Percentiles rank a stretch among this genome's conserved stretches.
phyloP scores from a whole-genome alignment of 2,888 invertebrate species.

The Scrobipalpa atriplicella region DNA sequence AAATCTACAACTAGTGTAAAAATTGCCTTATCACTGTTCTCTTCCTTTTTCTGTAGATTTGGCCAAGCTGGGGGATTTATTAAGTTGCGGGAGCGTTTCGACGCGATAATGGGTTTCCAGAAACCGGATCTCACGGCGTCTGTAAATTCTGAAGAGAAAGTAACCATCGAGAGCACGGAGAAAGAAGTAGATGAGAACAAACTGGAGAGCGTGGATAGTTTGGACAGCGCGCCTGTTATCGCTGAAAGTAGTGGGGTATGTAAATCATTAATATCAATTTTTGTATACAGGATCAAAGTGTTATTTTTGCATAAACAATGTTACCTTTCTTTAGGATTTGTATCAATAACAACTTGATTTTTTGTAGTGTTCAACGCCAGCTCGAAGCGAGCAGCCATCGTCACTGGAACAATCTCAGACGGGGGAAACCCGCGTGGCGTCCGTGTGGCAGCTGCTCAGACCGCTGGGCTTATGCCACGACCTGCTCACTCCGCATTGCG shows the following conservation, averaged over 20 bases:
- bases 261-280: conserved; percentile 23
- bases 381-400: conserved; percentile 68
- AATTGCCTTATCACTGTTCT: background rate
- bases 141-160: conserved; percentile 69
- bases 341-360: background rate
- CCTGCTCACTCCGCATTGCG: conserved; percentile 93
- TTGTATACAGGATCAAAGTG: too few relatives aligned
- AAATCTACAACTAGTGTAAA: background rate
- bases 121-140: conserved; percentile 74
- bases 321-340: background rate
- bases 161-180: conserved; percentile 67
- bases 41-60: conserved; percentile 81
- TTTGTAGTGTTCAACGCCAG: conserved; percentile 51
- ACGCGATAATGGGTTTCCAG: conserved; percentile 85
- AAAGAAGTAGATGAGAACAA: conserved; percentile 65
- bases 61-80: conserved; percentile 95
- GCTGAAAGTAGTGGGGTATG: conserved; percentile 66
- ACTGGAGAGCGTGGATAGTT: conserved; percentile 53
- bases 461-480: conserved; percentile 97
- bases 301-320: background rate
- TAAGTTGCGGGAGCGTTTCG: conserved; percentile 91
- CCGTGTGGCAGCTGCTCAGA: conserved; percentile 86
- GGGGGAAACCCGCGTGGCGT: conserved; percentile 70
- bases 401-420: conserved; percentile 68
- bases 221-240: conserved; percentile 53